phyloP scores from a whole-genome alignment of 2,888 invertebrate genomes.

The Pandemis cinnamomeana region DNA sequence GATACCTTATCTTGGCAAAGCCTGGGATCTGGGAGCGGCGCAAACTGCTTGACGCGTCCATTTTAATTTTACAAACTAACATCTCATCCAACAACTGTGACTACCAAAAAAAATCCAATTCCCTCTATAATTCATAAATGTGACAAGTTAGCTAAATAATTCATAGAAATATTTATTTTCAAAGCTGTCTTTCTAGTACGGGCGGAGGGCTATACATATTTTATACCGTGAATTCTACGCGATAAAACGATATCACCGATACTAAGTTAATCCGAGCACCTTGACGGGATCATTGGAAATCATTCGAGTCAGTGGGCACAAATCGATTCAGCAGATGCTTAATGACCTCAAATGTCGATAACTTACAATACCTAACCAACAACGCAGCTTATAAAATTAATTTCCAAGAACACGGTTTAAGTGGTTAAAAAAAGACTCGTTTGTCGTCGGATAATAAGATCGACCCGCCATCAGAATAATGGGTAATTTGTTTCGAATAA shows the following conservation, averaged over 20 bases:
- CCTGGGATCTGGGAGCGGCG: background rate
- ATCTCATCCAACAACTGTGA: background rate
- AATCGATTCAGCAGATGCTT: slow-evolving; percentile 68
- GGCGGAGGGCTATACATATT: slow-evolving; percentile 63
- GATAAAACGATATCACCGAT: slow-evolving; percentile 25
- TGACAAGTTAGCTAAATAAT: slow-evolving; percentile 58
- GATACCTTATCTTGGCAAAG: slow-evolving; percentile 11
- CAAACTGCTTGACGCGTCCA: background rate
- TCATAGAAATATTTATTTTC: slow-evolving; percentile 50
- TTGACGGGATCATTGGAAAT: slow-evolving; percentile 69
- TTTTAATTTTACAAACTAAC: slow-evolving; percentile 21
- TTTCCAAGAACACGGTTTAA: slow-evolving; percentile 44
- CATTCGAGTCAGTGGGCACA: slow-evolving; percentile 72
- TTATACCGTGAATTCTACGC: slow-evolving; percentile 53
- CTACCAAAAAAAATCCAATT: background rate
- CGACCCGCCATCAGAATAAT: slow-evolving; percentile 76
- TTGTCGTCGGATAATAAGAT: slow-evolving; percentile 76
- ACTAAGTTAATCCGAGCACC: slow-evolving; percentile 33
- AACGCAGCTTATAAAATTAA: slow-evolving; percentile 38
- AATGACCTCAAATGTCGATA: slow-evolving; percentile 60
- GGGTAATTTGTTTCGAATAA: slow-evolving; percentile 82
- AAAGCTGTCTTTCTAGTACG: slow-evolving; percentile 54
- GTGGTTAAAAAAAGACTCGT: slow-evolving; percentile 57
- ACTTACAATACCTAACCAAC: slow-evolving; percentile 20
- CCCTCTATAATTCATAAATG: slow-evolving; percentile 34